Evolutionary conservation across 2,797 vertebrate genomes (phyloP).

Genomic region (Iguana delicatissima): DNA sequence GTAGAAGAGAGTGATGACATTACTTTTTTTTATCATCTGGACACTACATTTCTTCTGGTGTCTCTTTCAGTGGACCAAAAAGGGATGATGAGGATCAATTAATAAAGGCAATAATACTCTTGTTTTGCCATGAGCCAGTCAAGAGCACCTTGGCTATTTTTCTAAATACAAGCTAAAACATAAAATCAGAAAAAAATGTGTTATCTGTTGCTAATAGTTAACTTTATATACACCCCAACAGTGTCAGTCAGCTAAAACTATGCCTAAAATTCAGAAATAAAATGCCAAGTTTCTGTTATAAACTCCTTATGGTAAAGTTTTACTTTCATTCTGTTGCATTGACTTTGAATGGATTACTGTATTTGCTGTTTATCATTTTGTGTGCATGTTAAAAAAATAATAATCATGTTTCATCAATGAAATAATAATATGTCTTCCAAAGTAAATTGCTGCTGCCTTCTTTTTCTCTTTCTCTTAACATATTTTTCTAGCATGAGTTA

Average conservation of each 20-base stretch:
- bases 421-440: constrained; percentile 6
- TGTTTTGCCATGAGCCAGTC: not conserved
- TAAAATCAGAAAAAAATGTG: not conserved
- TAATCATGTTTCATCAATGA: not conserved
- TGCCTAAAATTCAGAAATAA: not conserved
- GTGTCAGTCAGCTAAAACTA: not conserved
- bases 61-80: not conserved
- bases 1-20: not conserved
- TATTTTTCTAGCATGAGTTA: constrained; percentile 31
- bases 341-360: not conserved
- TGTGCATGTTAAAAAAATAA: not conserved
- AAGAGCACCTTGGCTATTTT: not conserved
- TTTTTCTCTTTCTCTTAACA: not conserved
- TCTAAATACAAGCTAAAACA: not conserved
- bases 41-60: not conserved
- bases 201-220: constrained; percentile 27
- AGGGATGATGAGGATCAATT: not conserved
- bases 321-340: not conserved
- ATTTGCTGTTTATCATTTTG: not conserved
- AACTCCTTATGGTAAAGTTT: not conserved
- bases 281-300: not conserved
- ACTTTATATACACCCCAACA: constrained; percentile 26
- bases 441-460: constrained; percentile 9
- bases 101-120: not conserved
- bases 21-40: not conserved